A percentile compares a stretch with the other conserved stretches of the same genome.
Evolutionary conservation across 2,797 vertebrate genomes (phyloP).

Genomic region (Rhincodon typus): DNA sequence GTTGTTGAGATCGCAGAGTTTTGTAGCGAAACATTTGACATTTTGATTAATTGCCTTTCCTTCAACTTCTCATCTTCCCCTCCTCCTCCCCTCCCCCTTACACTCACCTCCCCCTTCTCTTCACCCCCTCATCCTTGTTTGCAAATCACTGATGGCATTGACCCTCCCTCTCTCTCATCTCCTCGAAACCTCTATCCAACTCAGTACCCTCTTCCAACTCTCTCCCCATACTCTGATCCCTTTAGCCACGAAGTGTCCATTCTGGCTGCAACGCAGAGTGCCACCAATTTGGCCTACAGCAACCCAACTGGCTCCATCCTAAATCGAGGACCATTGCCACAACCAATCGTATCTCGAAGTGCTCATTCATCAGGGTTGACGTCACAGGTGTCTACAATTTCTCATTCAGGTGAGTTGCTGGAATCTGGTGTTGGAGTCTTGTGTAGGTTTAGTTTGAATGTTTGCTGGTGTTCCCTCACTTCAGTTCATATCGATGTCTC

Average conservation of each 20-base stretch:
- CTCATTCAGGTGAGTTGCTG: constrained; percentile 59
- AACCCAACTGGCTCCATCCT: constrained; percentile 54
- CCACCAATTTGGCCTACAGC: constrained; percentile 49
- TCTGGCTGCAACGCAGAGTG: constrained; percentile 58
- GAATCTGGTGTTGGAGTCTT: background rate
- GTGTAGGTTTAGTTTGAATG: too few relatives aligned
- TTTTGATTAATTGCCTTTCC: background rate
- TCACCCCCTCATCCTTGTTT: too few relatives aligned
- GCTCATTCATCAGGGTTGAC: constrained; percentile 4
- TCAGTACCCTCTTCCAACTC: too few relatives aligned
- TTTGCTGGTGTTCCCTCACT: too few relatives aligned
- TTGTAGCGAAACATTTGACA: background rate
- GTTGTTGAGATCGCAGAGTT: background rate
- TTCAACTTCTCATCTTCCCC: too few relatives aligned
- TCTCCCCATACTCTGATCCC: constrained; percentile 47
- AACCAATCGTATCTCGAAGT: background rate
- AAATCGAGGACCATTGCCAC: constrained; percentile 51
- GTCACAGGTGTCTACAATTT: constrained; percentile 13
- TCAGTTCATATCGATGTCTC: background rate
- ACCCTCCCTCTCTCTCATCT: too few relatives aligned
- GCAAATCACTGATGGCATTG: too few relatives aligned
- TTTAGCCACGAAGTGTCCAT: constrained; percentile 64
- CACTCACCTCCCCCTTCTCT: constrained; percentile 10
- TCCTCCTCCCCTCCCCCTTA: too few relatives aligned
- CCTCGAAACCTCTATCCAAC: too few relatives aligned